These are phyloP conservation scores for Labia minor DNA, from an alignment of 2,888 invertebrate species.

Conservation along the genomic window DNA sequence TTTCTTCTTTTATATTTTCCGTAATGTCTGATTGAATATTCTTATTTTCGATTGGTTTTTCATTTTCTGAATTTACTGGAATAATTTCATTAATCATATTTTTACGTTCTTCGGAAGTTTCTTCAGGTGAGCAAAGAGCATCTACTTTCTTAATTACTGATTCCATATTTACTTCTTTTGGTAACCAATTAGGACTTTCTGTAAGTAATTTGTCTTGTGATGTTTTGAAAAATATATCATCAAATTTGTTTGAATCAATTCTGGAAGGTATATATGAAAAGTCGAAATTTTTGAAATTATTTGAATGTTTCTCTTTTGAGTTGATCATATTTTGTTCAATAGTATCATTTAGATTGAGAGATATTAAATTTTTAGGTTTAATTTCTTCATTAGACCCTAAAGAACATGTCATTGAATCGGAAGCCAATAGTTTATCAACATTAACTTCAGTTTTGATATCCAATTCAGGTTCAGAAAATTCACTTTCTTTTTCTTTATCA, in stretches of 20 bases:
- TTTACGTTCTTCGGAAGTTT: conserved; percentile 24
- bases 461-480: conserved; percentile 28
- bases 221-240: not conserved
- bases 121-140: conserved; percentile 48
- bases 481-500: conserved; percentile 25
- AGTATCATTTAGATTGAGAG: not conserved
- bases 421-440: conserved; percentile 25
- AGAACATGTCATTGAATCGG: conserved; percentile 24
- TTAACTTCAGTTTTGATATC: conserved; percentile 29
- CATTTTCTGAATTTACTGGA: conserved; percentile 30
- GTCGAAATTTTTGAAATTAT: not conserved
- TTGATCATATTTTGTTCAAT: not conserved
- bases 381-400: conserved; percentile 26
- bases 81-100: conserved; percentile 21
- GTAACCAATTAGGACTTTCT: conserved; percentile 59
- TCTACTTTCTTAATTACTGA: conserved; percentile 72
- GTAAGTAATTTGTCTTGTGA: not conserved
- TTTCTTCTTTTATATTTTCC: conserved; percentile 17
- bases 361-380: conserved; percentile 28
- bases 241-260: not conserved
- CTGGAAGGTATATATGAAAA: not conserved
- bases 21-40: conserved; percentile 26
- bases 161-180: conserved; percentile 67
- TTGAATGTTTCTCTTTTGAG: not conserved
- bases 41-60: conserved; percentile 32